These are phyloP conservation scores for Erythrocebus patas DNA, from an alignment of 2,113 vertebrate genomes.

Conservation along the genomic window DNA sequence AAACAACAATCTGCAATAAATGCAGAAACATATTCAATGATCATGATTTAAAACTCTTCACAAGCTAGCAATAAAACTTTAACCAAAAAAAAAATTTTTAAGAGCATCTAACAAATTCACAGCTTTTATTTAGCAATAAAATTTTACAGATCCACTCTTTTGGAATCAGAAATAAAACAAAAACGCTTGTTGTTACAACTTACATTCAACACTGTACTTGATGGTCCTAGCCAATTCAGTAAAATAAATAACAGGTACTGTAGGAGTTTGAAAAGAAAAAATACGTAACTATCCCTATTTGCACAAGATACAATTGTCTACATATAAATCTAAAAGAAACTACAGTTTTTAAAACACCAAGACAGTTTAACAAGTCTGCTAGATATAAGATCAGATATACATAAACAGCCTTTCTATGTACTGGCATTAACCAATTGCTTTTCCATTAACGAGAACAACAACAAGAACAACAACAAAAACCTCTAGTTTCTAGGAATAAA, in stretches of 20 bases:
- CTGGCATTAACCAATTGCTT: background rate
- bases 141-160: background rate
- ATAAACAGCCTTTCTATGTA: background rate
- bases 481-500: background rate
- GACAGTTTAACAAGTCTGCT: background rate
- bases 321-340: background rate
- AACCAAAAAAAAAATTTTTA: background rate
- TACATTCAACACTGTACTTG: background rate
- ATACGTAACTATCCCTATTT: background rate
- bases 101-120: background rate
- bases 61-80: background rate
- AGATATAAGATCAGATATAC: background rate
- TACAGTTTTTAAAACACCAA: background rate
- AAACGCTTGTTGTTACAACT: background rate
- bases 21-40: background rate
- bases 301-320: background rate
- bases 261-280: background rate
- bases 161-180: background rate
- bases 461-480: background rate
- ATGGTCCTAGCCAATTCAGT: background rate
- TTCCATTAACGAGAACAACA: background rate
- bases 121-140: slow-evolving; percentile 10
- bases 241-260: background rate
- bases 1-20: background rate
- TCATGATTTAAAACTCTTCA: background rate